Percentiles rank a stretch among this genome's conserved stretches.
Conservation (phyloP, 1,140 invertebrate species). For the Mizuhopecten yessoensis region DNA sequence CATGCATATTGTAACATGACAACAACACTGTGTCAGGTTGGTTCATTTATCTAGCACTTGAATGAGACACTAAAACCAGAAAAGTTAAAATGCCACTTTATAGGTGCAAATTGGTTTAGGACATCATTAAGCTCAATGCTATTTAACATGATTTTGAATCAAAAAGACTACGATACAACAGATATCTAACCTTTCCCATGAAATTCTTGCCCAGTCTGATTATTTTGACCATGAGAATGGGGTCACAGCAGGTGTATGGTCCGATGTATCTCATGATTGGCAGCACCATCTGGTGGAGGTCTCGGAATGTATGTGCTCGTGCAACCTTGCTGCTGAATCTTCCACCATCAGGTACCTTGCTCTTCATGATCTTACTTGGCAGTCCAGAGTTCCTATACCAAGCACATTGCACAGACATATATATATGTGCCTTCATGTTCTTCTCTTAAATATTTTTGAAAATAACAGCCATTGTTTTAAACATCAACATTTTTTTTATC, state of each 20-base stretch:
- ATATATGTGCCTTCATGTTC: too few relatives aligned
- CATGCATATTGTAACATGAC: background rate
- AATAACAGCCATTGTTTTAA: too few relatives aligned
- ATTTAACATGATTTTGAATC: too few relatives aligned
- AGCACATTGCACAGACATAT: background rate
- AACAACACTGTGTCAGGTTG: background rate
- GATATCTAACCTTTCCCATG: conserved; percentile 77
- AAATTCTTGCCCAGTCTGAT: conserved; percentile 89
- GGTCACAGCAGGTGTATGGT: conserved; percentile 93
- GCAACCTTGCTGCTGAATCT: conserved; percentile 78
- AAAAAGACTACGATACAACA: too few relatives aligned
- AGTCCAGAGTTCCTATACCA: conserved; percentile 88
- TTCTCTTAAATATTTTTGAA: too few relatives aligned
- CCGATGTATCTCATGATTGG: conserved; percentile 95
- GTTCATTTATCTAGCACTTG: background rate
- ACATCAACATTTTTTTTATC: too few relatives aligned
- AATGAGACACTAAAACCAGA: too few relatives aligned
- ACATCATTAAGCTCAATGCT: too few relatives aligned
- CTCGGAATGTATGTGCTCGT: conserved; percentile 87
- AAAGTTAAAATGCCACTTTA: too few relatives aligned
- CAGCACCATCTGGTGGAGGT: conserved; percentile 90
- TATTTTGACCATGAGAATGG: conserved; percentile 88
- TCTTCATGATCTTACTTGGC: conserved; percentile 83
- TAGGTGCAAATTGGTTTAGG: too few relatives aligned
- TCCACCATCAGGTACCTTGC: conserved; percentile 41